Conservation (phyloP, 2,797 vertebrate genomes). For the Lepilemur septentrionalis region DNA sequence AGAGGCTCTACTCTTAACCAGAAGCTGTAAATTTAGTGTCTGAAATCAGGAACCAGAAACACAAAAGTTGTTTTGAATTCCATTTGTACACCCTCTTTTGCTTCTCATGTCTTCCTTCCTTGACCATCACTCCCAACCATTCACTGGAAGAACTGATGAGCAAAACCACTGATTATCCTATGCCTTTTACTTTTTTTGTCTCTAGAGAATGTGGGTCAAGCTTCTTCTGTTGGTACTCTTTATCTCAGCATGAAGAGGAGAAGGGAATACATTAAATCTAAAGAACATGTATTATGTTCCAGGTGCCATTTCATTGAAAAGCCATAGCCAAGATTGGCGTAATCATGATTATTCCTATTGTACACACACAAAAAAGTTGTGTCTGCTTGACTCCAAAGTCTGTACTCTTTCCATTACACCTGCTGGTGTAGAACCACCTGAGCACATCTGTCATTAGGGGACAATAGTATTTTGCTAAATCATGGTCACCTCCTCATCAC, state of each 20-base stretch:
- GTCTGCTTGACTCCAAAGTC: background rate
- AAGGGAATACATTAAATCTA: background rate
- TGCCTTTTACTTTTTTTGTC: background rate
- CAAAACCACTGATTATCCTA: background rate
- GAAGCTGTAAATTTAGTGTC: background rate
- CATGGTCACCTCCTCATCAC: background rate
- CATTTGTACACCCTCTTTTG: background rate
- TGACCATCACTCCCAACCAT: background rate
- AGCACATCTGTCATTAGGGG: background rate
- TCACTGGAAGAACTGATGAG: background rate
- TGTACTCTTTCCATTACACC: background rate
- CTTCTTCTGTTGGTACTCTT: background rate
- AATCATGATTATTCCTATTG: background rate
- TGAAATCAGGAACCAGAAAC: background rate
- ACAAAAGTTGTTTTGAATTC: background rate
- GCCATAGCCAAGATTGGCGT: background rate
- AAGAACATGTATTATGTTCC: background rate
- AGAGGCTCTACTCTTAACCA: background rate
- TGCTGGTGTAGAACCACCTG: background rate
- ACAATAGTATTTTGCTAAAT: background rate
- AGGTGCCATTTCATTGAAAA: background rate
- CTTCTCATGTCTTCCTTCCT: background rate
- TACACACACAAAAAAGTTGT: background rate
- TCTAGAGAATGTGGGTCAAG: background rate
- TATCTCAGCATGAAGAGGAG: background rate